Percentiles rank a stretch among this genome's conserved stretches.
Evolutionary conservation across 1,140 invertebrate genomes (phyloP).

Genomic region (Diorhabda sublineata): DNA sequence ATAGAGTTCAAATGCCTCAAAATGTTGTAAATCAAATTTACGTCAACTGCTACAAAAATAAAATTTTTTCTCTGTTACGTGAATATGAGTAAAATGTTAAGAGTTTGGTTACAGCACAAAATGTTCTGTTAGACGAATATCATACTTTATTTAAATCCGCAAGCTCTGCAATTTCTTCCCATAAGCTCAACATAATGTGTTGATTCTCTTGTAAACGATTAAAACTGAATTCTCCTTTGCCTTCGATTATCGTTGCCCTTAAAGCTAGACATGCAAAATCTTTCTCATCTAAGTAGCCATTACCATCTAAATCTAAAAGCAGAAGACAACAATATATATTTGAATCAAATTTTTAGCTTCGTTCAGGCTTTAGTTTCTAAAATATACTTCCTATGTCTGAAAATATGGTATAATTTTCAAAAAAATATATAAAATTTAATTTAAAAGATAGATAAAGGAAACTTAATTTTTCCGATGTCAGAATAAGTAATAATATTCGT

Average conservation of each 20-base stretch:
- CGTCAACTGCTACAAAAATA: too few relatives aligned
- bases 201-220: slow-evolving; percentile 68
- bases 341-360: not conserved
- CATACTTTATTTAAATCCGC: slow-evolving; percentile 80
- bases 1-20: too few relatives aligned
- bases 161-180: slow-evolving; percentile 78
- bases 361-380: not conserved
- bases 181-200: slow-evolving; percentile 75
- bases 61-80: too few relatives aligned
- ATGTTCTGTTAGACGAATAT: slow-evolving; percentile 5
- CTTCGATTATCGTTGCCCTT: slow-evolving; percentile 73
- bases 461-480: not conserved
- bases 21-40: too few relatives aligned
- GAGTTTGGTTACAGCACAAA: not conserved
- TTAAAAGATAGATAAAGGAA: not conserved
- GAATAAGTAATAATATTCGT: too few relatives aligned
- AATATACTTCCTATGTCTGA: too few relatives aligned
- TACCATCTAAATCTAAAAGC: slow-evolving; percentile 73
- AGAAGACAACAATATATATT: slow-evolving; percentile 5
- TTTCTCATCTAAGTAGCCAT: slow-evolving; percentile 73
- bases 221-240: slow-evolving; percentile 71
- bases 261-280: slow-evolving; percentile 79
- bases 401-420: too few relatives aligned
- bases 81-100: too few relatives aligned
- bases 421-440: not conserved